Conservation (phyloP, 2,888 invertebrate species). For the Parnassius glacialis region DNA sequence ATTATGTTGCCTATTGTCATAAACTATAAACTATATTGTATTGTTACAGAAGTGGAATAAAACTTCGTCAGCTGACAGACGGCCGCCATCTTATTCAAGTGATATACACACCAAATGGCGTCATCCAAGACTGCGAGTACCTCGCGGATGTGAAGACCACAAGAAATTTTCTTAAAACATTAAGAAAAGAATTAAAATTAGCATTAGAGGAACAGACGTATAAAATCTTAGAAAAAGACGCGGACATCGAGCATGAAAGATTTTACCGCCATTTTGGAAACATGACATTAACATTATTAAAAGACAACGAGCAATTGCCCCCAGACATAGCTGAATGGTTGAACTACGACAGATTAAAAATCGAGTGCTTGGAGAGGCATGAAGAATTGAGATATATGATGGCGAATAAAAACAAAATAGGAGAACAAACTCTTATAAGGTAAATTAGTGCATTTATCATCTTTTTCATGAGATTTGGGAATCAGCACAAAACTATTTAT, state of each 20-base stretch:
- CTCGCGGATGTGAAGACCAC: constrained; percentile 78
- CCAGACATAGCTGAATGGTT: constrained; percentile 78
- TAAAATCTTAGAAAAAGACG: constrained; percentile 49
- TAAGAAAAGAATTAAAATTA: constrained; percentile 79
- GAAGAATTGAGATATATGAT: constrained; percentile 64
- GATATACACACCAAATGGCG: constrained; percentile 82
- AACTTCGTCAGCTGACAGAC: constrained; percentile 85
- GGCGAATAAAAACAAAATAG: constrained; percentile 56
- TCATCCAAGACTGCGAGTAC: constrained; percentile 85
- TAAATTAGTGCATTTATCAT: constrained; percentile 35
- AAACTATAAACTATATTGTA: constrained; percentile 24
- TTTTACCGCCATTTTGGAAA: constrained; percentile 73
- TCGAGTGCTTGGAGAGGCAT: constrained; percentile 74
- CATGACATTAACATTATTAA: constrained; percentile 78
- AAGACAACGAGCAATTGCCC: constrained; percentile 69
- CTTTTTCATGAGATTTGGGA: too few relatives aligned
- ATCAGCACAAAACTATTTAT: background rate
- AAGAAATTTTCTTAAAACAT: constrained; percentile 80
- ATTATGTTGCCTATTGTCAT: background rate
- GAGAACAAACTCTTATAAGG: constrained; percentile 58
- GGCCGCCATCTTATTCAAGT: constrained; percentile 85
- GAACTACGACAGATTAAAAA: constrained; percentile 80
- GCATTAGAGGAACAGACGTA: constrained; percentile 65
- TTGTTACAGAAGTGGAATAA: constrained; percentile 78
- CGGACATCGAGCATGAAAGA: constrained; percentile 48